A percentile compares a stretch with the other conserved stretches of the same genome.
phyloP scores from a whole-genome alignment of 2,797 vertebrate species.

The Sebastes miniatus region DNA sequence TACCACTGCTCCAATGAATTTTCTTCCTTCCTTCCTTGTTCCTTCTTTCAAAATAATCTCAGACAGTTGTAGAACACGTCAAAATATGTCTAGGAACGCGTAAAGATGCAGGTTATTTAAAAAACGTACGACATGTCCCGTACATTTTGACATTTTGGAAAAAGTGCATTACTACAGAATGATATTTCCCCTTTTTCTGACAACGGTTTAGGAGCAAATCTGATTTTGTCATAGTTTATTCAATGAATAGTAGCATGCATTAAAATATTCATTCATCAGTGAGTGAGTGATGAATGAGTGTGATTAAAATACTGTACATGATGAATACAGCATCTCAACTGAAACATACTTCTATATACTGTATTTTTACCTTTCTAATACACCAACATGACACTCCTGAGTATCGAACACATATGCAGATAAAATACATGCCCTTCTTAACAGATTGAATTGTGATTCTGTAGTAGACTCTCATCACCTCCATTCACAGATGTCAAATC shows the following conservation, averaged over 20 bases:
- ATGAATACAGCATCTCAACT: neutral
- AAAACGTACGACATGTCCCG: neutral
- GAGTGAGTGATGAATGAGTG: too few species aligned
- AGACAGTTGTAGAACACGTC: conserved; percentile 36
- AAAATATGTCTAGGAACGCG: conserved; percentile 7
- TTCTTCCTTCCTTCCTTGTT: conserved; percentile 65
- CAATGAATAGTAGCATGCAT: neutral
- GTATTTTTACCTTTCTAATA: neutral
- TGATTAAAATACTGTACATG: neutral
- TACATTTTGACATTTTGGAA: neutral
- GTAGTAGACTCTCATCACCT: neutral
- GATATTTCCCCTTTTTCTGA: conserved; percentile 38
- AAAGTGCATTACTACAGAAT: conserved; percentile 1
- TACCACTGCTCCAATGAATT: conserved; percentile 27
- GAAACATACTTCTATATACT: neutral
- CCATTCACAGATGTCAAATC: conserved; percentile 12
- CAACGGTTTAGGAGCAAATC: neutral
- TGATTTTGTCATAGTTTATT: neutral
- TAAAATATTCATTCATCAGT: neutral
- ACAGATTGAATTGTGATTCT: neutral
- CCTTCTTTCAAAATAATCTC: conserved; percentile 44
- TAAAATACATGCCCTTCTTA: neutral
- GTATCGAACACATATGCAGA: neutral
- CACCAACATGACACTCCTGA: neutral
- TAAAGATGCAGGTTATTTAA: conserved; percentile 20